Evolutionary conservation across 37 sponge, comb jelly and placozoan species (phyloP), one percentile per base, ranked within the genome.

Genomic region (Chondrosia reniformis): DNA sequence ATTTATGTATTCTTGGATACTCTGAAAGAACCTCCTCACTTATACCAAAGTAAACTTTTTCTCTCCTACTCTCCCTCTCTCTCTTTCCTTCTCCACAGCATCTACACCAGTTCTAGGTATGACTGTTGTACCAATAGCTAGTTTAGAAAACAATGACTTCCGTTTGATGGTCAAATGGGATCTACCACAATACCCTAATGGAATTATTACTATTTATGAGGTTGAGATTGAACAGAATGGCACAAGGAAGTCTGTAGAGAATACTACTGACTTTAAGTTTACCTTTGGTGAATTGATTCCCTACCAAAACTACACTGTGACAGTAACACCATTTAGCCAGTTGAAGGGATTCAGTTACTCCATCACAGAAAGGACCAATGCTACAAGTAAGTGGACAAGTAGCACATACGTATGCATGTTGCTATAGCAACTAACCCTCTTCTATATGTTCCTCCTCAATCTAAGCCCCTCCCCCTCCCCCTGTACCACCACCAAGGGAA

Each of bases 151-250:
- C 43, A 69, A 69, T 39, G n/a, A n/a, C 36, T 69, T 69, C 43
- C 2, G 22, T 44, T n/a, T 69, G 24, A 36, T 43, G 3, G 72
- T 69, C 43, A 25, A 41, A 1, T 69, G 72, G 72, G 72, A 69
- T 21, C 72, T 69, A 1, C 72, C 72, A 7, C 10, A 1, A 21
- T 69, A n/a, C 44, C 72, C 72, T 21, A 69, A 69, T 69, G 72
- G 72, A 6, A n/a, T 17, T 1, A 69, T 69, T 25, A 2, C 39
- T 25, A 13, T 3, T 7, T 69, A 69, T 40, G 42, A 40, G 40
- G 9, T 69, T 10, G 7, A 69, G 7, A 43, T 43, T 34, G n/a
- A 30, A 25, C 61, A 6, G 7, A 30, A 25, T 13, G 8, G 17
- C 4, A 13, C 7, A 7, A 19, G 17, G n/a, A 59, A 6, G 61